Conservation (phyloP, 2,113 vertebrate genomes). For the Perca fluviatilis region DNA sequence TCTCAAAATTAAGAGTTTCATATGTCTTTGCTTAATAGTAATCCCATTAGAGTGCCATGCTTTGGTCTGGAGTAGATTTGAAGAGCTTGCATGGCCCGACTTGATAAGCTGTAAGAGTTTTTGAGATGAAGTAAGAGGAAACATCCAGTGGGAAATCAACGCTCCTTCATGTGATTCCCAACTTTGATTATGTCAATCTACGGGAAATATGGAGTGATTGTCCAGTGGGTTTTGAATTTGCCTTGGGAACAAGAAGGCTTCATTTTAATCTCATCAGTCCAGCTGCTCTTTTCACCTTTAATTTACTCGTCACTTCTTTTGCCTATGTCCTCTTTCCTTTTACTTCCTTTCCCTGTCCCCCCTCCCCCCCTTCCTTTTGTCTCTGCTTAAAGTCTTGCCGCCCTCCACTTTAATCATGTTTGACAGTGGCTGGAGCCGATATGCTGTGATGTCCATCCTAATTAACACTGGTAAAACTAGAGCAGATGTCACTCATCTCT, state of each 20-base stretch:
- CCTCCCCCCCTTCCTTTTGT: background rate
- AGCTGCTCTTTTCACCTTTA: conserved; percentile 10
- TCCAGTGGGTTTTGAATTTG: background rate
- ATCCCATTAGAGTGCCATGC: conserved; percentile 5
- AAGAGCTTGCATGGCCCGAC: conserved; percentile 12
- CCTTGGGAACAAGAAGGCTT: conserved; percentile 19
- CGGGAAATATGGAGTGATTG: conserved; percentile 1
- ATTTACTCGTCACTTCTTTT: background rate
- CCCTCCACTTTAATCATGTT: conserved; percentile 45
- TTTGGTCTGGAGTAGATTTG: conserved; percentile 20
- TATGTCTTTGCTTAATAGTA: background rate
- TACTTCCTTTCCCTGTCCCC: background rate
- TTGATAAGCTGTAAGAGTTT: conserved; percentile 21
- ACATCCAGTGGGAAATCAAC: conserved; percentile 48
- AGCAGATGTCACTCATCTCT: conserved; percentile 59
- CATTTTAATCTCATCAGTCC: conserved; percentile 22
- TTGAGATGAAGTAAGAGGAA: conserved; percentile 9
- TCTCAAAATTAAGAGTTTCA: background rate
- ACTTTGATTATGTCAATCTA: conserved; percentile 38
- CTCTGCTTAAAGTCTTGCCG: conserved; percentile 7
- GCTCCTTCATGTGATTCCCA: conserved; percentile 33
- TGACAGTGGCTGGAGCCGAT: conserved; percentile 53
- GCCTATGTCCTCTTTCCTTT: background rate
- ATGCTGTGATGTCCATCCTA: conserved; percentile 45
- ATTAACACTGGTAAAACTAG: conserved; percentile 40